Evolutionary conservation across 2,888 invertebrate species (phyloP).

Genomic region (Drosophila maculinotata): DNA sequence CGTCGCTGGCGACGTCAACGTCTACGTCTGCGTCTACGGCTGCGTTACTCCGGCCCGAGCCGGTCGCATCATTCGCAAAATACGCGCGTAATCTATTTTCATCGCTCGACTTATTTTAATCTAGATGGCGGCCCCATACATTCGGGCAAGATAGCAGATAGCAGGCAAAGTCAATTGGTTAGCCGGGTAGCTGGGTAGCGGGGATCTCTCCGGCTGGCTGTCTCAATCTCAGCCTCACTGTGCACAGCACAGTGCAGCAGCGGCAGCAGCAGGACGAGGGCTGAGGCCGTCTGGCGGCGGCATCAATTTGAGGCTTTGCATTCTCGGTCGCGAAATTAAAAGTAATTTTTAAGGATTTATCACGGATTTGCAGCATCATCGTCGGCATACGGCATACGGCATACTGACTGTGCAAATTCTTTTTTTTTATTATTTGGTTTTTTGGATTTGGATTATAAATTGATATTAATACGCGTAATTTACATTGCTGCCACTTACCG

Average conservation of each 20-base stretch:
- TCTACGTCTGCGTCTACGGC: constrained; percentile 7
- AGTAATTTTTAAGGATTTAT: constrained; percentile 76
- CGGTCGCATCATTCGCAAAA: constrained; percentile 62
- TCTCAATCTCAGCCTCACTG: constrained; percentile 17
- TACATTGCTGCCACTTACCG: constrained; percentile 65
- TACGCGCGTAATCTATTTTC: constrained; percentile 75
- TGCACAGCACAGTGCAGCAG: constrained; percentile 26
- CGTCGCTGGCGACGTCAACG: constrained; percentile 1
- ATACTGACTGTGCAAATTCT: constrained; percentile 46
- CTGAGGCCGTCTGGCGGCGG: constrained; percentile 25
- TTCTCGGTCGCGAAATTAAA: constrained; percentile 65
- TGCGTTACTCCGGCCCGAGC: constrained; percentile 18
- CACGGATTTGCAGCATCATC: constrained; percentile 71
- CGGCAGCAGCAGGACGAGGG: constrained; percentile 35
- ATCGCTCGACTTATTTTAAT: constrained; percentile 76
- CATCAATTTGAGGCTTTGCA: constrained; percentile 65
- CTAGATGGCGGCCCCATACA: constrained; percentile 50
- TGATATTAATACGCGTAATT: constrained; percentile 73
- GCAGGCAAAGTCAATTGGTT: constrained; percentile 40
- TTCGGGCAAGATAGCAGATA: constrained; percentile 25
- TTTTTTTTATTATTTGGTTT: constrained; percentile 39
- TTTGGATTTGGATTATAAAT: constrained; percentile 70
- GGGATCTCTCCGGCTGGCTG: not conserved
- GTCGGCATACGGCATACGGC: constrained; percentile 40
- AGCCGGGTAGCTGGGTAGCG: constrained; percentile 15